phyloP scores from a whole-genome alignment of 1,140 invertebrate genomes.

The roundworm (Caenorhabditis elegans) region DNA sequence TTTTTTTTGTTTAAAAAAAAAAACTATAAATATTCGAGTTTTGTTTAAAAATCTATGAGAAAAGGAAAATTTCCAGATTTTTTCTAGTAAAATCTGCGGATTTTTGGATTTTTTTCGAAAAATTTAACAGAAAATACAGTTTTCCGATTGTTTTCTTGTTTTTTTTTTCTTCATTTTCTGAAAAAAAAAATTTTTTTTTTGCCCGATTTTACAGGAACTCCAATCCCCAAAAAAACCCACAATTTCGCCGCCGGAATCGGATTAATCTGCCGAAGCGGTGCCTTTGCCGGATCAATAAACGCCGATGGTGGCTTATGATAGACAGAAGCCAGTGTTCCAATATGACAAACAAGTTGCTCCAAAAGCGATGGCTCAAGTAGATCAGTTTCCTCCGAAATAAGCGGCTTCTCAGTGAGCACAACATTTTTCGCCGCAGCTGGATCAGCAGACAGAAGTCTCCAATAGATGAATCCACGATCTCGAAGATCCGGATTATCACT shows the following conservation, averaged over 20 bases:
- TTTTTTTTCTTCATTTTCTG: too few relatives aligned
- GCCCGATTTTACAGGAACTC: neutral
- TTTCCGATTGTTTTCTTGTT: too few relatives aligned
- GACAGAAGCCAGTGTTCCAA: slow-evolving; percentile 94
- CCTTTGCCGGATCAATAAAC: slow-evolving; percentile 82
- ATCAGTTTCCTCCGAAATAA: slow-evolving; percentile 99
- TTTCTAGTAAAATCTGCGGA: too few relatives aligned
- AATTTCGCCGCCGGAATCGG: slow-evolving; percentile 1
- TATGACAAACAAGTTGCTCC: slow-evolving; percentile 98
- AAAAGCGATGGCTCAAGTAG: slow-evolving; percentile 92
- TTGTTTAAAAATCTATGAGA: too few relatives aligned
- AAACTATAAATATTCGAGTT: too few relatives aligned
- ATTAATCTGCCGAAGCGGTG: slow-evolving; percentile 66
- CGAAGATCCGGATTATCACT: slow-evolving; percentile 98
- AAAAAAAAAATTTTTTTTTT: too few relatives aligned
- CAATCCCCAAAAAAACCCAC: too few relatives aligned
- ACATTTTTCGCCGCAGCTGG: slow-evolving; percentile 96
- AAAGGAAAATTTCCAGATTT: too few relatives aligned
- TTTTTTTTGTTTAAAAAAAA: too few relatives aligned
- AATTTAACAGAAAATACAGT: too few relatives aligned
- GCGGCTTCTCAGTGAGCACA: slow-evolving; percentile 96
- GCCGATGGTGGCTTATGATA: slow-evolving; percentile 98
- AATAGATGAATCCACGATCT: slow-evolving; percentile 99
- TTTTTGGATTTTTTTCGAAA: too few relatives aligned
- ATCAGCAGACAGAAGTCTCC: slow-evolving; percentile 95